These are phyloP conservation scores for Melanostoma mellinum DNA, from an alignment of 2,888 invertebrate species.

Conservation along the genomic window DNA sequence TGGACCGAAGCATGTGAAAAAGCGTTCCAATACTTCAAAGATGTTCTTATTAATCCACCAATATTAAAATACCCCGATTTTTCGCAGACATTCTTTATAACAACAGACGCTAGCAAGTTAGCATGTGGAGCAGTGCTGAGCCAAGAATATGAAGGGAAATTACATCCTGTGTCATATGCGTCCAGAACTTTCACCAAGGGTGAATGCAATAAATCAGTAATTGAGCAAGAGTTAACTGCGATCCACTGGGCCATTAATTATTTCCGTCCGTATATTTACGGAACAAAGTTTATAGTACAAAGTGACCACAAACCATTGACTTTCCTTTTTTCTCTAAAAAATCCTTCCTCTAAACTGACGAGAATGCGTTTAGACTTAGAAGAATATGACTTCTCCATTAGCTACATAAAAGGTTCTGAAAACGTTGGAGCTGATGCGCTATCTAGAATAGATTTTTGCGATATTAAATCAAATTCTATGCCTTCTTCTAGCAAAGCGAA, in stretches of 20 bases:
- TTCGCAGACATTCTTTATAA: constrained; percentile 18
- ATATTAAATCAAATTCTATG: constrained; percentile 2
- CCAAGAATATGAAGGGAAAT: constrained; percentile 45
- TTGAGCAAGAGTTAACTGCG: constrained; percentile 74
- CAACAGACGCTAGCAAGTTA: constrained; percentile 62
- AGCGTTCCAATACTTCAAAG: constrained; percentile 25
- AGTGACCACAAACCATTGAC: constrained; percentile 74
- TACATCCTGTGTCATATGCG: constrained; percentile 64
- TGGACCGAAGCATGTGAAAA: constrained; percentile 46
- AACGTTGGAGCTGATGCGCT: constrained; percentile 58
- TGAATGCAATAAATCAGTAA: constrained; percentile 72
- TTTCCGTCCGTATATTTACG: constrained; percentile 69
- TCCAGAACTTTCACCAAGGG: constrained; percentile 72
- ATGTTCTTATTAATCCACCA: constrained; percentile 7
- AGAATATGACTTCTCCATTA: constrained; percentile 71
- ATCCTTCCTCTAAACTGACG: constrained; percentile 74
- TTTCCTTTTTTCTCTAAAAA: constrained; percentile 73
- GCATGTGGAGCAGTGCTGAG: constrained; percentile 63
- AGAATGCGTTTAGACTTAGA: constrained; percentile 74
- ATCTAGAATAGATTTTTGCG: constrained; percentile 42
- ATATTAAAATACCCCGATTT: constrained; percentile 37
- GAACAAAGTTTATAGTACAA: constrained; percentile 65
- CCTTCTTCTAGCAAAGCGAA: background rate
- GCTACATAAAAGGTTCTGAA: constrained; percentile 71
- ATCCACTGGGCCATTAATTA: constrained; percentile 73